Percentiles rank a stretch among this genome's conserved stretches.
phyloP scores from a whole-genome alignment of 2,888 invertebrate genomes.

The Lycocerus yunnanus region DNA sequence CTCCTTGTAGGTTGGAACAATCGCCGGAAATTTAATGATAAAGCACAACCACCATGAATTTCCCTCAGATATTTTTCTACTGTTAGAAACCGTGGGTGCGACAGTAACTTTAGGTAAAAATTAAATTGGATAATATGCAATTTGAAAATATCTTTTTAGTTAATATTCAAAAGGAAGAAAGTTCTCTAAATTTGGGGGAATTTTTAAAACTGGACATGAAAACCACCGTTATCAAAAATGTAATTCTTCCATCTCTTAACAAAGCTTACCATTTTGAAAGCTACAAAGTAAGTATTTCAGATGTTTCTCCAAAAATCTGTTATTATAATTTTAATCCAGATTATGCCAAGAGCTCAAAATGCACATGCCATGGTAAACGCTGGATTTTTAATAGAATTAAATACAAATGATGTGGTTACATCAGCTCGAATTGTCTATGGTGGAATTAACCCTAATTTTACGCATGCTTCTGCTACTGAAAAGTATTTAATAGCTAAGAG shows the following conservation, averaged over 20 bases:
- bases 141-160: no score
- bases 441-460: constrained; percentile 60
- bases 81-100: constrained; percentile 57
- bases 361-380: constrained; percentile 76
- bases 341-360: constrained; percentile 72
- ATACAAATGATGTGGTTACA: constrained; percentile 52
- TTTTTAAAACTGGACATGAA: constrained; percentile 57
- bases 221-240: constrained; percentile 56
- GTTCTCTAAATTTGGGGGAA: constrained; percentile 33
- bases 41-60: constrained; percentile 71
- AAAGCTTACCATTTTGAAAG: constrained; percentile 45
- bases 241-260: constrained; percentile 57
- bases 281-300: no score
- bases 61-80: constrained; percentile 66
- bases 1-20: constrained; percentile 62
- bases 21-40: constrained; percentile 74
- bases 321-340: no score
- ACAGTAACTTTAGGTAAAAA: constrained; percentile 49
- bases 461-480: constrained; percentile 60
- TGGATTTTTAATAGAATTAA: constrained; percentile 67
- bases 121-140: no score
- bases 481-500: constrained; percentile 54
- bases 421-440: constrained; percentile 67
- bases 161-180: not conserved
- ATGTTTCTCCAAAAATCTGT: no score